Conservation (phyloP, 2,113 vertebrate species). For the Enhydra lutris region DNA sequence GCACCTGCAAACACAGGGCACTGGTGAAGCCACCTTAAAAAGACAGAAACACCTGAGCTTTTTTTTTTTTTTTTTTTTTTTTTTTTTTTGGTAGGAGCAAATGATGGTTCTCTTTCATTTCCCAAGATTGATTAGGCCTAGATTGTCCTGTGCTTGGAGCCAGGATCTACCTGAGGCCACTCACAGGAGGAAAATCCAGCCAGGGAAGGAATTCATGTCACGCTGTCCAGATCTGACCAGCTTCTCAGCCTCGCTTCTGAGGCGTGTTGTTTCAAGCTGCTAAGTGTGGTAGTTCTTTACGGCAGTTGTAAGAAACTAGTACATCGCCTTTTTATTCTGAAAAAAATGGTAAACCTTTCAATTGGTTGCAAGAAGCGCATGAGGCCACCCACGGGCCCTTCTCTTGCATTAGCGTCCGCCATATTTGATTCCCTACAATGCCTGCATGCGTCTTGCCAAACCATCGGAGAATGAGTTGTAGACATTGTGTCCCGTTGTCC, state of each 20-base stretch:
- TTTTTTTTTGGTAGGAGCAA: background rate
- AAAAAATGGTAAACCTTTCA: background rate
- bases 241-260: background rate
- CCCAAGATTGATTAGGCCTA: background rate
- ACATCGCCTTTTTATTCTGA: background rate
- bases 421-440: background rate
- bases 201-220: background rate
- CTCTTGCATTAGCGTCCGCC: too few relatives aligned
- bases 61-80: background rate
- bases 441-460: background rate
- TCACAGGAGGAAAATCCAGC: background rate
- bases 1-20: background rate
- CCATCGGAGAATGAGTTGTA: background rate
- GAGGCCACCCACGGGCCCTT: background rate
- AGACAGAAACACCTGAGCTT: background rate
- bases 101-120: background rate
- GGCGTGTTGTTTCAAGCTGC: background rate
- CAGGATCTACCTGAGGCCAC: accelerated
- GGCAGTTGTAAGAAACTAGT: background rate
- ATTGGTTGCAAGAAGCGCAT: background rate
- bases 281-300: background rate
- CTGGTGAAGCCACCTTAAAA: background rate
- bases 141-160: background rate
- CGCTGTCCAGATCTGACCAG: background rate
- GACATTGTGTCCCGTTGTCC: background rate